phyloP scores from a whole-genome alignment of 2,113 vertebrate species.

The Semnornis frantzii region DNA sequence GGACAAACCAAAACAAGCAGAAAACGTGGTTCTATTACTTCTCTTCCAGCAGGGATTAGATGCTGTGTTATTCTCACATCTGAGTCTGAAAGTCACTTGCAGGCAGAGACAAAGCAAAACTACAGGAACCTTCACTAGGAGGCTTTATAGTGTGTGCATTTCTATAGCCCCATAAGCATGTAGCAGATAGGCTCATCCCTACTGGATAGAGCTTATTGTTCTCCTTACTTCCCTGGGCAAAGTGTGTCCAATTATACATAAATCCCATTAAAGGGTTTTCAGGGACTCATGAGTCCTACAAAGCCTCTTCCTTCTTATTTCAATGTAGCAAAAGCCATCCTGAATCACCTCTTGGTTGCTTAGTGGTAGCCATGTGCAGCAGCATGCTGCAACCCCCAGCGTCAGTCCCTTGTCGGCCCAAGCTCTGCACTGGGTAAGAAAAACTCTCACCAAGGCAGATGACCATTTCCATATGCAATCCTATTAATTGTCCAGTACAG shows the following conservation, averaged over 20 bases:
- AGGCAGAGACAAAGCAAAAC: background rate
- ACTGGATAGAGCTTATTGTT: too few relatives aligned
- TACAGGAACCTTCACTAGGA: background rate
- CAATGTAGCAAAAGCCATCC: background rate
- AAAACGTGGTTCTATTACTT: background rate
- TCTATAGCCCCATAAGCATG: too few relatives aligned
- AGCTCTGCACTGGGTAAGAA: background rate
- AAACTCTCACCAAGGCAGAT: too few relatives aligned
- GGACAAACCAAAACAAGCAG: background rate
- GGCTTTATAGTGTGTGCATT: too few relatives aligned
- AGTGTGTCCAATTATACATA: background rate
- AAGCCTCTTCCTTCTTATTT: background rate
- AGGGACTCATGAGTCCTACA: background rate
- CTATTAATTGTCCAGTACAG: rapidly evolving
- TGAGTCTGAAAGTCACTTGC: background rate
- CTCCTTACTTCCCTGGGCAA: too few relatives aligned
- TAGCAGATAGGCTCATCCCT: too few relatives aligned
- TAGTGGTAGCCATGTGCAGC: rapidly evolving
- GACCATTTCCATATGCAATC: background rate
- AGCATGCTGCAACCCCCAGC: too few relatives aligned
- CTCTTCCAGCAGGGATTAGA: background rate
- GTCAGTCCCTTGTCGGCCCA: rapidly evolving
- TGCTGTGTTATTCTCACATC: too few relatives aligned
- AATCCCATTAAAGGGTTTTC: background rate
- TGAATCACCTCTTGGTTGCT: rapidly evolving